A percentile compares a stretch with the other conserved stretches of the same genome.
phyloP scores from a whole-genome alignment of 1,140 invertebrate species.

The Aphis craccivora region DNA sequence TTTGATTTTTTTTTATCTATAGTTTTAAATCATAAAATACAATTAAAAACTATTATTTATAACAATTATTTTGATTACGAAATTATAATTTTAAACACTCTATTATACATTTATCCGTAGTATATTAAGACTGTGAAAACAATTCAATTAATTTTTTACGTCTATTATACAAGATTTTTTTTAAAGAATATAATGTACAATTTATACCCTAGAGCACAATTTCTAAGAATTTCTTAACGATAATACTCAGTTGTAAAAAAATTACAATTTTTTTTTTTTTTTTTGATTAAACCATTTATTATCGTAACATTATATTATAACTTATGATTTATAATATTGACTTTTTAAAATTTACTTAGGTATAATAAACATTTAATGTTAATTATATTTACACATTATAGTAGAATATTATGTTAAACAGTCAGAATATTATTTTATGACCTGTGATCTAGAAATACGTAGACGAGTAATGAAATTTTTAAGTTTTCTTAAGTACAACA shows the following conservation, averaged over 20 bases:
- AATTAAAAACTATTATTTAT: neutral
- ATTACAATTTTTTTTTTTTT: neutral
- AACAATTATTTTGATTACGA: neutral
- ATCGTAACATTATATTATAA: neutral
- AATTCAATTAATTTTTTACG: conserved; percentile 5
- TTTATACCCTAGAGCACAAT: neutral
- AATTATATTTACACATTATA: neutral
- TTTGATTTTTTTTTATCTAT: neutral
- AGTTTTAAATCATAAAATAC: neutral
- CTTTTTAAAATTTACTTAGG: neutral
- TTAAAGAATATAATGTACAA: neutral
- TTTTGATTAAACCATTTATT: neutral
- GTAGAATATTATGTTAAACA: neutral
- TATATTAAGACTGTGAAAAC: neutral
- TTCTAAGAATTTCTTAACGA: neutral
- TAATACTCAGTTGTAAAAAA: neutral
- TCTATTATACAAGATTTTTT: neutral
- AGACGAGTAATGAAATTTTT: neutral
- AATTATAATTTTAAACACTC: neutral
- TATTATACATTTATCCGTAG: neutral
- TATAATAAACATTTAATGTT: neutral
- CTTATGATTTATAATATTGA: neutral
- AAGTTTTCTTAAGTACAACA: neutral
- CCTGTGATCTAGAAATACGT: neutral
- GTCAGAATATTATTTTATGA: neutral